Evolutionary conservation across 2,113 vertebrate species (phyloP).

Genomic region (Pangasianodon hypophthalmus): DNA sequence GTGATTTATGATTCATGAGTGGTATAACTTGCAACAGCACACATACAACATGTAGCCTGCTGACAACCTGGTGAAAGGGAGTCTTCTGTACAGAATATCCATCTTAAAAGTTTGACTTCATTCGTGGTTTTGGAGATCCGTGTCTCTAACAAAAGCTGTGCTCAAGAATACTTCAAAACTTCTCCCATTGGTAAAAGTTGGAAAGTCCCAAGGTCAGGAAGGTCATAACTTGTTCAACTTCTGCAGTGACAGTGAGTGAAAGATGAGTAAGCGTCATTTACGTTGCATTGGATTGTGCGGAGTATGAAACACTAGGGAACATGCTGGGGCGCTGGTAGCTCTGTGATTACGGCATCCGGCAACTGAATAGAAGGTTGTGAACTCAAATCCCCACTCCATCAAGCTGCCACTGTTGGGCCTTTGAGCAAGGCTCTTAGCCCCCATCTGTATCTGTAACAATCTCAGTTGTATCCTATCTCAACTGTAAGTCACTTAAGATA

Average conservation of each 20-base stretch:
- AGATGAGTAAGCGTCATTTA: not conserved
- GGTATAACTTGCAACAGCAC: not conserved
- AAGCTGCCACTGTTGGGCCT: not conserved
- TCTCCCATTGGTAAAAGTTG: not conserved
- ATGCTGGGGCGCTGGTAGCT: not conserved
- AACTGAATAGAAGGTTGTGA: not conserved
- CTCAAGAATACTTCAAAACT: not conserved
- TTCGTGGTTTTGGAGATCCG: not conserved
- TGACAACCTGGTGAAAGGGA: not conserved
- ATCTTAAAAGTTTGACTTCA: not conserved
- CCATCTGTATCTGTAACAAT: too few species aligned
- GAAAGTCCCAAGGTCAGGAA: not conserved
- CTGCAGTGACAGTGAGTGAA: not conserved
- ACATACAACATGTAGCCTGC: not conserved
- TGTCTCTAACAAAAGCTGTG: not conserved
- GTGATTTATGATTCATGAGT: not conserved
- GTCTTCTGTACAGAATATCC: not conserved
- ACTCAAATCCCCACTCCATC: not conserved
- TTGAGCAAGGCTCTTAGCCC: not conserved
- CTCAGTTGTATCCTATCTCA: not conserved
- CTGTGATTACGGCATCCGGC: not conserved
- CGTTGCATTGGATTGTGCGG: not conserved
- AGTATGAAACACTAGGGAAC: not conserved
- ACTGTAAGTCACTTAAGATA: not conserved
- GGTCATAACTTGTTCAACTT: constrained; percentile 9